Conservation (phyloP, 2,888 invertebrate species). For the Mactromeris polynyma region DNA sequence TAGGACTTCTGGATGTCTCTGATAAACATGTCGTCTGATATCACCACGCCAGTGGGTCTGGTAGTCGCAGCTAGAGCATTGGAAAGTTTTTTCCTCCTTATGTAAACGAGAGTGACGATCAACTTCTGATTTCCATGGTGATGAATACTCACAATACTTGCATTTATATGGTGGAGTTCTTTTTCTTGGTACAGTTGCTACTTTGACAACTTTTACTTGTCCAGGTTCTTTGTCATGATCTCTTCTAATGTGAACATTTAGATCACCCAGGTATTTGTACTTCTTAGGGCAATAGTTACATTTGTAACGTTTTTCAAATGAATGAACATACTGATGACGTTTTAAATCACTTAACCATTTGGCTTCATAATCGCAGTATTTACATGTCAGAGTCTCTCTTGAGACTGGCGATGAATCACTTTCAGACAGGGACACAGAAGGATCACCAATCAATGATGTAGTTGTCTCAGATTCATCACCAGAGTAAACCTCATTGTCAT, state of each 20-base stretch:
- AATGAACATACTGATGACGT: slow-evolving; percentile 86
- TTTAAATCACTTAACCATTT: slow-evolving; percentile 87
- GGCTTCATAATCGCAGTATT: slow-evolving; percentile 86
- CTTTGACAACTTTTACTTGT: slow-evolving; percentile 73
- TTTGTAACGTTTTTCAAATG: slow-evolving; percentile 84
- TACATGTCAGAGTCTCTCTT: slow-evolving; percentile 79
- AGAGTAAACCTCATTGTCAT: slow-evolving; percentile 37
- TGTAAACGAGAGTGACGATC: slow-evolving; percentile 88
- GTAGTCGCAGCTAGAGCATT: slow-evolving; percentile 88
- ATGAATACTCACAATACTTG: slow-evolving; percentile 89
- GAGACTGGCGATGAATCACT: slow-evolving; percentile 41
- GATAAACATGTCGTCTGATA: slow-evolving; percentile 88
- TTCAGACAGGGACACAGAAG: slow-evolving; percentile 67
- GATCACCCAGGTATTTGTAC: slow-evolving; percentile 91
- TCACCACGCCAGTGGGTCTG: slow-evolving; percentile 88
- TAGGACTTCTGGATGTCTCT: slow-evolving; percentile 86
- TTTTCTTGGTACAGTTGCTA: slow-evolving; percentile 74
- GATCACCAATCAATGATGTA: slow-evolving; percentile 12
- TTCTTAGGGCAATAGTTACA: slow-evolving; percentile 91
- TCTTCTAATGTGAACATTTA: slow-evolving; percentile 91
- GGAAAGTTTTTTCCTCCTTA: slow-evolving; percentile 87
- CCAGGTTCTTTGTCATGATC: slow-evolving; percentile 89
- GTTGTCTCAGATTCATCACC: slow-evolving; percentile 42
- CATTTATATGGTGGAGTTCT: slow-evolving; percentile 89
- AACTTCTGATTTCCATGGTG: slow-evolving; percentile 88